Conservation (phyloP, 2,113 vertebrate species). For the Megaleporinus macrocephalus region DNA sequence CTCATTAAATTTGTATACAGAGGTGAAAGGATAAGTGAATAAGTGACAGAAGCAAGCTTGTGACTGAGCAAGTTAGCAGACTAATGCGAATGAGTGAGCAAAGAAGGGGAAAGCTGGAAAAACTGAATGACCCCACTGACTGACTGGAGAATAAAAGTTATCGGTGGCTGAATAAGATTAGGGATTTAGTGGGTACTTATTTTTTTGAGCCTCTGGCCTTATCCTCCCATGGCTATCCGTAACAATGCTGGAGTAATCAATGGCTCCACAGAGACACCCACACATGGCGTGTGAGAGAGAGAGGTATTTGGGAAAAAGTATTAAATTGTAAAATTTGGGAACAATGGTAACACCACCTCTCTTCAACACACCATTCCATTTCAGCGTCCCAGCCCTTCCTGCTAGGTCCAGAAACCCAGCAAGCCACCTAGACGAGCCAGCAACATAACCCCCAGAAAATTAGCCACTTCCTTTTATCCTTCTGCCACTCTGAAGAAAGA, state of each 20-base stretch:
- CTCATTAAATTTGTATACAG: background rate
- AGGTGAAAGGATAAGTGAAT: background rate
- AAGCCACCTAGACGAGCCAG: background rate
- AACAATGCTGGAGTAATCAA: slow-evolving; percentile 55
- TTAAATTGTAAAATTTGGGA: background rate
- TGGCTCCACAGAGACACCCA: slow-evolving; percentile 22
- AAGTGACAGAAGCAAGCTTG: background rate
- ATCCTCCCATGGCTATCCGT: slow-evolving; percentile 2
- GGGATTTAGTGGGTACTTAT: slow-evolving; percentile 56
- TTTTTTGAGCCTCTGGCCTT: slow-evolving; percentile 28
- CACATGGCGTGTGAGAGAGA: background rate
- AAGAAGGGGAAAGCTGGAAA: background rate
- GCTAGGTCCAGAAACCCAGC: background rate
- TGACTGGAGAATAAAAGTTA: background rate
- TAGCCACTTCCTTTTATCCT: background rate
- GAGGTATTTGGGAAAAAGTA: background rate
- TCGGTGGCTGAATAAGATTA: background rate
- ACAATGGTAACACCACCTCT: background rate
- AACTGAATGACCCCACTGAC: background rate
- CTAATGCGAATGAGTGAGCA: background rate
- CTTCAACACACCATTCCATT: background rate
- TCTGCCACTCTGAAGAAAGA: background rate
- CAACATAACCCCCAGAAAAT: background rate
- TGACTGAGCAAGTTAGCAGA: background rate
- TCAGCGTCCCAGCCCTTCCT: background rate